Conservation (phyloP, 2,113 vertebrate species). For the Albula goreensis region DNA sequence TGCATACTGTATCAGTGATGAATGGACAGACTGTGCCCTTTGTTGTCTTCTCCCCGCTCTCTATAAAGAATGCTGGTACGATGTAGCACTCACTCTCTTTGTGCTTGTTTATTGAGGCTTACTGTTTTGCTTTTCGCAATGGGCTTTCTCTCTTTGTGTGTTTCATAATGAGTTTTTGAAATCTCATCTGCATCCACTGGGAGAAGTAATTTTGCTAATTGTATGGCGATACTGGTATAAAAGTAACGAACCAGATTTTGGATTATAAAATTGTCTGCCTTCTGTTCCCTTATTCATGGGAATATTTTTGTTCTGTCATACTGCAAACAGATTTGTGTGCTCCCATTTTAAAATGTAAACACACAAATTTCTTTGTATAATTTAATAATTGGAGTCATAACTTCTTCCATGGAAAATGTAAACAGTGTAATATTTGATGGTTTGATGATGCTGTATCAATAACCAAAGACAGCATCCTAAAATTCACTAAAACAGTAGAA, state of each 20-base stretch:
- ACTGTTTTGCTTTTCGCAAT: slow-evolving; percentile 45
- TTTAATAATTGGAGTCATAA: no score
- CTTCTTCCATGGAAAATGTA: no score
- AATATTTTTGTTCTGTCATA: no score
- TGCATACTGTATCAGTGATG: slow-evolving; percentile 62
- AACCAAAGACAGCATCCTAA: no score
- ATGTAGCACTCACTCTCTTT: slow-evolving; percentile 57
- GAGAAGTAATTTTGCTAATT: not conserved
- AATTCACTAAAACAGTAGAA: no score
- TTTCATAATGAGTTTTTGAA: slow-evolving; percentile 41
- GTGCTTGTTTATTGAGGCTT: slow-evolving; percentile 60
- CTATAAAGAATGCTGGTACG: slow-evolving; percentile 64
- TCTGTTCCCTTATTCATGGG: not conserved
- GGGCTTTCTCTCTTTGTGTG: not conserved
- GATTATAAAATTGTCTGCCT: not conserved
- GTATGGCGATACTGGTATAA: slow-evolving; percentile 21
- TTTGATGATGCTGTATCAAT: no score
- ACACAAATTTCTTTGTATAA: no score
- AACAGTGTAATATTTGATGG: no score
- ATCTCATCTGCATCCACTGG: slow-evolving; percentile 41
- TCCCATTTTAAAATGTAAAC: no score
- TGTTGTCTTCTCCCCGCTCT: slow-evolving; percentile 55
- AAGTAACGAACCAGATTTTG: not conserved
- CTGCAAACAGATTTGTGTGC: no score
- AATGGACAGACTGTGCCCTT: slow-evolving; percentile 64